Evolutionary conservation across 2,888 invertebrate species (phyloP).

Genomic region (Eupithecia tripunctaria): DNA sequence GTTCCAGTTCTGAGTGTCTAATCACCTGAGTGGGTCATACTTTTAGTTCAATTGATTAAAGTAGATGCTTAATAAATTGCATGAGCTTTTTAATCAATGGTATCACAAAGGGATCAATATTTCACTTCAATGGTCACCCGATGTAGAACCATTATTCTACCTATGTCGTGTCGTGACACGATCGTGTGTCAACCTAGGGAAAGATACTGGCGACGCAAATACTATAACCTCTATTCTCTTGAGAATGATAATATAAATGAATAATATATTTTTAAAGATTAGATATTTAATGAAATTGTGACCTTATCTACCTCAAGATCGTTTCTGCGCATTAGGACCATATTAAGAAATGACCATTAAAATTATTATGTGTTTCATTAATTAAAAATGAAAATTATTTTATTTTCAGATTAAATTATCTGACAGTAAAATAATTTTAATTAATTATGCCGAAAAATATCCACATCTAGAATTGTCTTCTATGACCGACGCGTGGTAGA

Average conservation of each 20-base stretch:
- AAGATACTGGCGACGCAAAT: not conserved
- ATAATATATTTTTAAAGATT: too few relatives aligned
- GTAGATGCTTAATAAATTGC: not conserved
- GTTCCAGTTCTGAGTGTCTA: not conserved
- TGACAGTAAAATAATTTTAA: too few relatives aligned
- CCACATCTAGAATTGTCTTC: too few relatives aligned
- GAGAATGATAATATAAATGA: too few relatives aligned
- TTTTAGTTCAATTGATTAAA: not conserved
- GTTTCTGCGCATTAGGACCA: too few relatives aligned
- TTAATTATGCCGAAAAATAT: too few relatives aligned
- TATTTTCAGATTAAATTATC: too few relatives aligned
- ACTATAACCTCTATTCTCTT: not conserved
- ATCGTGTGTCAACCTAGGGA: not conserved
- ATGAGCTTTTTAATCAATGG: not conserved
- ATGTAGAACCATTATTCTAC: not conserved
- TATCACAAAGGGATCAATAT: not conserved
- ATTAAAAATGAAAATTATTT: too few relatives aligned
- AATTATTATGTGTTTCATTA: too few relatives aligned
- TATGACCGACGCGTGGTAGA: not conserved
- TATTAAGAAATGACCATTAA: too few relatives aligned
- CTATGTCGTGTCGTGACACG: not conserved
- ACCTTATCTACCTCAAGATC: too few relatives aligned
- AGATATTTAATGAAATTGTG: too few relatives aligned
- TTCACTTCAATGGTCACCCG: not conserved
- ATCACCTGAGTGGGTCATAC: not conserved